phyloP scores from a whole-genome alignment of 2,888 invertebrate species.

The Scaptomyza parva region DNA sequence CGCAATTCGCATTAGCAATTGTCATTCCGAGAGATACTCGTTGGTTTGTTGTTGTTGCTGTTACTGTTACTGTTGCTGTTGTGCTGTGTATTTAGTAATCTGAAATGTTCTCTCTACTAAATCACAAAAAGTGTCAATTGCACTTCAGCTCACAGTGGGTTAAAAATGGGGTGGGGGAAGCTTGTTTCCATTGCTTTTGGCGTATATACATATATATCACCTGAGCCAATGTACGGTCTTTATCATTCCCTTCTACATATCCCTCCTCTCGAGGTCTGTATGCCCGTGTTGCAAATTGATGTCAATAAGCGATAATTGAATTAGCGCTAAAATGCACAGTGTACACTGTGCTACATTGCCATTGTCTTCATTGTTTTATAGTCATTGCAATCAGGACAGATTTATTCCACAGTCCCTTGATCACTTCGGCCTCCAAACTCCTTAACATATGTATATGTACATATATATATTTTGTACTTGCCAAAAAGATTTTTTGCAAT shows the following conservation, averaged over 20 bases:
- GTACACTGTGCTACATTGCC: slow-evolving; percentile 68
- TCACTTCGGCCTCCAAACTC: slow-evolving; percentile 8
- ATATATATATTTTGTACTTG: neutral
- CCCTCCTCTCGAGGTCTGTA: neutral
- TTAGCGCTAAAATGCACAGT: slow-evolving; percentile 73
- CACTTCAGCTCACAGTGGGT: slow-evolving; percentile 46
- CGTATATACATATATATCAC: slow-evolving; percentile 39
- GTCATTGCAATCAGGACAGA: slow-evolving; percentile 46
- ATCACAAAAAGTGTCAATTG: slow-evolving; percentile 77
- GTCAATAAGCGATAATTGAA: slow-evolving; percentile 82
- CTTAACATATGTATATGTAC: slow-evolving; percentile 4
- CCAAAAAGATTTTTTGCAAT: slow-evolving; percentile 51
- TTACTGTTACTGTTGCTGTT: slow-evolving; percentile 20
- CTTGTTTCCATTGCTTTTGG: neutral
- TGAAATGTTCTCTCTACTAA: slow-evolving; percentile 66
- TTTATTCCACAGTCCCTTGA: slow-evolving; percentile 8
- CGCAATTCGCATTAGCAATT: slow-evolving; percentile 62
- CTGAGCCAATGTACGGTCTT: slow-evolving; percentile 27
- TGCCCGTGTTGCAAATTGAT: slow-evolving; percentile 66
- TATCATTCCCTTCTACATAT: neutral
- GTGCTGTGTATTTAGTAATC: slow-evolving; percentile 62
- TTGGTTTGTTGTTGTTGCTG: neutral
- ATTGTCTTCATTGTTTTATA: slow-evolving; percentile 55
- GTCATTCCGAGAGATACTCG: slow-evolving; percentile 43
- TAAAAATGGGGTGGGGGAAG: neutral